These are phyloP conservation scores for Helicorthomorpha holstii DNA, from an alignment of 1,140 invertebrate species.

Conservation along the genomic window DNA sequence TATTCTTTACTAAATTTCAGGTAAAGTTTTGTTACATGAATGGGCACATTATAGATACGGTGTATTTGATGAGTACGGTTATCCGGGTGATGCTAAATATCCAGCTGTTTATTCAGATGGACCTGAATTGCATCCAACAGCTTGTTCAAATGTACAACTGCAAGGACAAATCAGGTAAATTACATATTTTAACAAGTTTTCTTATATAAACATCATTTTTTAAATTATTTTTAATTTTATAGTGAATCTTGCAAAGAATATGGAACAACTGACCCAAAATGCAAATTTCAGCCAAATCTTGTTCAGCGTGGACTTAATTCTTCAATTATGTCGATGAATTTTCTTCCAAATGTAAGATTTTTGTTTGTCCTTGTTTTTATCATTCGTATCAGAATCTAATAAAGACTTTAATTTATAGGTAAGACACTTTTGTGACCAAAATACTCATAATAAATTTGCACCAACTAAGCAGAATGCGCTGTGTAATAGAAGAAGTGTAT, in stretches of 20 bases:
- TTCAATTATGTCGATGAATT: constrained; percentile 2
- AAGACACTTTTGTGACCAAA: constrained; percentile 7
- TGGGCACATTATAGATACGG: constrained; percentile 32
- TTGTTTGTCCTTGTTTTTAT: too few species aligned
- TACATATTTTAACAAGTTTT: background rate
- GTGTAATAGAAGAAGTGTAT: constrained; percentile 9
- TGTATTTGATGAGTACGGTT: constrained; percentile 29
- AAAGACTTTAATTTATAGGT: constrained; percentile 1
- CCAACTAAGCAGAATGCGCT: constrained; percentile 14
- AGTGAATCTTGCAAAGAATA: background rate
- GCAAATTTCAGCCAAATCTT: background rate
- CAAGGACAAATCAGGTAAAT: background rate
- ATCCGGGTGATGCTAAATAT: constrained; percentile 17
- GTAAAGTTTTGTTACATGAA: constrained; percentile 27
- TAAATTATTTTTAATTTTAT: too few species aligned
- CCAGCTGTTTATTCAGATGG: constrained; percentile 16
- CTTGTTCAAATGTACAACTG: background rate
- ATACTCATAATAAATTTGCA: constrained; percentile 7
- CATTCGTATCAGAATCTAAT: background rate
- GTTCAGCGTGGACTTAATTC: background rate
- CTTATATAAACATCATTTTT: too few species aligned
- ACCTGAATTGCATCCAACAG: background rate
- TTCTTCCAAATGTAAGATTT: background rate
- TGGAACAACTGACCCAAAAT: background rate
- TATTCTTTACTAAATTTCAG: too few species aligned